These are phyloP conservation scores for Cepaea hortensis DNA, from an alignment of 2,888 invertebrate genomes.

Conservation along the genomic window DNA sequence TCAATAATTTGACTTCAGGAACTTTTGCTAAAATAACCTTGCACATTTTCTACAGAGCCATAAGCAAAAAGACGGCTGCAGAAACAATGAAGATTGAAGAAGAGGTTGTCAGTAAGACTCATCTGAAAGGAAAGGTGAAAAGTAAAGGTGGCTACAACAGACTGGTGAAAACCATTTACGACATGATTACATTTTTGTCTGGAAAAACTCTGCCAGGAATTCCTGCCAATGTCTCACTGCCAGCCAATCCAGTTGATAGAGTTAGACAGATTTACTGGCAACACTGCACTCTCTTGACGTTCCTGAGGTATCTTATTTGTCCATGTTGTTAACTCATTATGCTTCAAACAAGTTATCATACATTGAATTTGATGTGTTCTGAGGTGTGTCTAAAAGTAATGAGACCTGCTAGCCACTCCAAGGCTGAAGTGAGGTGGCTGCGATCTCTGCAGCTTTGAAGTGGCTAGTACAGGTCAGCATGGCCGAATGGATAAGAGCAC, in stretches of 20 bases:
- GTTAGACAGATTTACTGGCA: constrained; percentile 76
- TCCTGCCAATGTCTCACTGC: constrained; percentile 72
- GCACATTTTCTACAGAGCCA: constrained; percentile 52
- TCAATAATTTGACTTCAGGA: no score
- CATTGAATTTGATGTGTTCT: no score
- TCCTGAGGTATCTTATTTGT: constrained; percentile 68
- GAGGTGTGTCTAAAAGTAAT: no score
- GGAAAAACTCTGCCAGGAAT: constrained; percentile 74
- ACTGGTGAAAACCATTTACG: constrained; percentile 74
- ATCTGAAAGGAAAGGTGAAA: neutral
- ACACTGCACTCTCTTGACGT: constrained; percentile 75
- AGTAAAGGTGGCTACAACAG: constrained; percentile 40
- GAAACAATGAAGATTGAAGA: constrained; percentile 55
- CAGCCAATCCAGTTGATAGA: constrained; percentile 71
- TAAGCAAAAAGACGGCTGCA: constrained; percentile 60
- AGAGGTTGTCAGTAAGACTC: constrained; percentile 18
- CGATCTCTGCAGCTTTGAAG: no score
- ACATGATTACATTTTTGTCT: constrained; percentile 74
- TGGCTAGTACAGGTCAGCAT: no score
- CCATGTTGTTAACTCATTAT: no score
- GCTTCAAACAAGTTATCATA: no score
- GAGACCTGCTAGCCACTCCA: no score
- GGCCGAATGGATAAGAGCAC: no score
- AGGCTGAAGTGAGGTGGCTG: no score
- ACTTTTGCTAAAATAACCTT: neutral